Conservation (phyloP, 2,113 vertebrate species). For the Plectropomus leopardus region DNA sequence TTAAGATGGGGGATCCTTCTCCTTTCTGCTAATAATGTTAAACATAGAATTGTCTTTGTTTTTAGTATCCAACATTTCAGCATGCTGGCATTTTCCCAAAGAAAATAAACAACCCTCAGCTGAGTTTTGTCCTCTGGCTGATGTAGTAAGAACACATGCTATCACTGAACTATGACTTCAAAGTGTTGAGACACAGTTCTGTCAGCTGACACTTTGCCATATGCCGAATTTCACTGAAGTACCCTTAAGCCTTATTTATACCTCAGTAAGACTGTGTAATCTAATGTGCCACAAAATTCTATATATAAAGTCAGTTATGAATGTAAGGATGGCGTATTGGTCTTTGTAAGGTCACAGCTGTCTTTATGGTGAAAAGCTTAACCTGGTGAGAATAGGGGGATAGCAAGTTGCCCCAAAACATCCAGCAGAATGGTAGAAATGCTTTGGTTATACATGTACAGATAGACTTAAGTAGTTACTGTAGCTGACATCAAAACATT, state of each 20-base stretch:
- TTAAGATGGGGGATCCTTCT: too few species aligned
- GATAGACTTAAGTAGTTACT: neutral
- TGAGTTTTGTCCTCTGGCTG: constrained; percentile 3
- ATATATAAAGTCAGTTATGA: neutral
- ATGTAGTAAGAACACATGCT: neutral
- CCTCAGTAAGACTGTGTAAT: neutral
- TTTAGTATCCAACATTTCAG: neutral
- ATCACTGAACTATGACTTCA: constrained; percentile 2
- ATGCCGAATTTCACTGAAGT: constrained; percentile 5
- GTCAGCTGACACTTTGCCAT: constrained; percentile 34
- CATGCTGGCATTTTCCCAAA: neutral
- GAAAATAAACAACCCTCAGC: constrained; percentile 10
- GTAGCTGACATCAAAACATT: neutral
- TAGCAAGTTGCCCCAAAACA: neutral
- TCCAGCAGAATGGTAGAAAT: neutral
- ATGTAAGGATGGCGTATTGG: neutral
- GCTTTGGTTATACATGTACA: neutral
- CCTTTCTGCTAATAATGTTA: neutral
- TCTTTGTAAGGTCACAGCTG: neutral
- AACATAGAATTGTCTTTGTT: neutral
- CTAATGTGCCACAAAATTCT: neutral
- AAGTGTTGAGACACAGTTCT: constrained; percentile 34
- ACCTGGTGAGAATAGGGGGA: neutral
- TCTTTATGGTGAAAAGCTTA: neutral
- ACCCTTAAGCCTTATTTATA: constrained; percentile 22